phyloP scores from a whole-genome alignment of 2,113 vertebrate genomes.

The Neomonachus schauinslandi region DNA sequence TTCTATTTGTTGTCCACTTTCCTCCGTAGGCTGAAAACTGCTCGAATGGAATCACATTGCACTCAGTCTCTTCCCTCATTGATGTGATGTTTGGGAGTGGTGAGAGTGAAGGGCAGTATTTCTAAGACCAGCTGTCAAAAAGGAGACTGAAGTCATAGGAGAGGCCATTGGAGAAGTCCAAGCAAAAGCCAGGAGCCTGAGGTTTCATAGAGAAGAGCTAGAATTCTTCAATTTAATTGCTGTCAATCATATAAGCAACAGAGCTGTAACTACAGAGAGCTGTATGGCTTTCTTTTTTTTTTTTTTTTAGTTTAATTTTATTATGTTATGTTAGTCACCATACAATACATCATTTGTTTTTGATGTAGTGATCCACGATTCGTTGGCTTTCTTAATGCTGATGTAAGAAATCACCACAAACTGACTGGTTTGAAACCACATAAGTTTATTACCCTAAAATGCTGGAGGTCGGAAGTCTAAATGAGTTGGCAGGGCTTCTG shows the following conservation, averaged over 20 bases:
- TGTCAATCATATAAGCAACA: neutral
- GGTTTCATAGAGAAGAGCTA: neutral
- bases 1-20: neutral
- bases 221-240: neutral
- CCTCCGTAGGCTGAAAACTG: neutral
- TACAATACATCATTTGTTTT: too few relatives aligned
- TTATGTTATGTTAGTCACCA: too few relatives aligned
- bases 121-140: neutral
- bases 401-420: neutral
- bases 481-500: neutral
- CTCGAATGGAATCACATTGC: neutral
- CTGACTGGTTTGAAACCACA: neutral
- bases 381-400: neutral
- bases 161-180: neutral
- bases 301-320: too few relatives aligned
- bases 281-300: neutral
- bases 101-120: neutral
- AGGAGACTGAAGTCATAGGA: neutral
- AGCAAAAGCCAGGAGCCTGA: neutral
- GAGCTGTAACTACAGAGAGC: neutral
- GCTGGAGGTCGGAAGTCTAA: neutral
- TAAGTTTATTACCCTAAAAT: neutral
- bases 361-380: too few relatives aligned
- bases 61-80: too few relatives aligned
- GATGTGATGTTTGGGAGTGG: neutral